phyloP scores from a whole-genome alignment of 2,797 vertebrate genomes.

The Harpagifer antarcticus region DNA sequence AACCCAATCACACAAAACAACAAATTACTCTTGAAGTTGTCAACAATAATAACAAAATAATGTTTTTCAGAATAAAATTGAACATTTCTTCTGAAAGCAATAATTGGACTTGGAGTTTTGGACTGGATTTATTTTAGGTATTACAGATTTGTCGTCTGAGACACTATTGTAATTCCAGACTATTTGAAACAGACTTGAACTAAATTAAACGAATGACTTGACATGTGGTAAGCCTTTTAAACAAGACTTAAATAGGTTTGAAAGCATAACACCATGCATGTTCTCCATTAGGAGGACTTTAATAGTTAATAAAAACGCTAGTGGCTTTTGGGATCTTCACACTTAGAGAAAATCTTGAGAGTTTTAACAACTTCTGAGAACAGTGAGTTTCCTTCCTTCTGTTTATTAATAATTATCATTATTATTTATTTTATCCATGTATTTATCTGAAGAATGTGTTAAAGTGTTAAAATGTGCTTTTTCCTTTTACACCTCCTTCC shows the following conservation, averaged over 20 bases:
- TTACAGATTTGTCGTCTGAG: too few relatives aligned
- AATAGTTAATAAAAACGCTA: not conserved
- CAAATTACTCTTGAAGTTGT: not conserved
- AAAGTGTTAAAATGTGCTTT: not conserved
- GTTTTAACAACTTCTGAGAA: not conserved
- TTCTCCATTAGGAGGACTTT: not conserved
- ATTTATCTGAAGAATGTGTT: too few relatives aligned
- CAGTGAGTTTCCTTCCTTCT: not conserved
- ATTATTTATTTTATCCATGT: too few relatives aligned
- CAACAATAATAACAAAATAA: too few relatives aligned
- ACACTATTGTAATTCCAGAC: not conserved
- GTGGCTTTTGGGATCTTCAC: constrained; percentile 2
- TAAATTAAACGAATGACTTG: not conserved
- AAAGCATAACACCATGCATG: not conserved
- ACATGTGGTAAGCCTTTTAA: not conserved
- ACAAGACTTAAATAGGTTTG: not conserved
- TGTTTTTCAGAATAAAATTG: too few relatives aligned
- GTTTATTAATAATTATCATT: not conserved
- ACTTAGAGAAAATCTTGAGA: not conserved
- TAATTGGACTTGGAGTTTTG: too few relatives aligned
- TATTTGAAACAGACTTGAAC: not conserved
- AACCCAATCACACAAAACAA: not conserved
- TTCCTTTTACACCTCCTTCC: not conserved
- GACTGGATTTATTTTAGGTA: too few relatives aligned
- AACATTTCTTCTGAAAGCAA: too few relatives aligned